Evolutionary conservation across 2,113 vertebrate species (phyloP).

Genomic region (Odobenus rosmarus): DNA sequence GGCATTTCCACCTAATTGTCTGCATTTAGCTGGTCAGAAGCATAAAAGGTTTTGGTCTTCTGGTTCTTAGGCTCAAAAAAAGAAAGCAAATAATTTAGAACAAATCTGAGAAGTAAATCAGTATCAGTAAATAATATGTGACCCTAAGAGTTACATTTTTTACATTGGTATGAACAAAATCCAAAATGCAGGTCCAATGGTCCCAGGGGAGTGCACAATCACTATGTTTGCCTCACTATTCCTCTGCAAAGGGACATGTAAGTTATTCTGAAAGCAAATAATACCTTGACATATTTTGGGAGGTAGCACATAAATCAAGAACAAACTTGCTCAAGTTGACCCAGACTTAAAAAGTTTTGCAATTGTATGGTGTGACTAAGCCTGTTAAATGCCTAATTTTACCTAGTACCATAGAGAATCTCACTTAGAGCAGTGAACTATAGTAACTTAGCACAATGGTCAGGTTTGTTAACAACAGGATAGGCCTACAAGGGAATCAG

Average conservation of each 20-base stretch:
- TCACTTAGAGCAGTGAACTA: not conserved
- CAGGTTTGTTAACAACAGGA: not conserved
- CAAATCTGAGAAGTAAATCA: not conserved
- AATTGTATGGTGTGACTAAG: slow-evolving; percentile 64
- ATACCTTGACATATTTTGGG: slow-evolving; percentile 62
- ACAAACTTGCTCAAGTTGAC: slow-evolving; percentile 74
- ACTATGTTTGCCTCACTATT: slow-evolving; percentile 1
- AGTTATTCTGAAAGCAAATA: slow-evolving; percentile 74
- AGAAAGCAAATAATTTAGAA: slow-evolving; percentile 8
- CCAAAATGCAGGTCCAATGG: slow-evolving; percentile 25
- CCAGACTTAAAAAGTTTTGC: slow-evolving; percentile 65
- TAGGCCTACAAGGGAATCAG: not conserved
- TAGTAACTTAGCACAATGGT: slow-evolving; percentile 42
- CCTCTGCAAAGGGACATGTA: not conserved
- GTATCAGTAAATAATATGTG: slow-evolving; percentile 32
- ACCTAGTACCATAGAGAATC: slow-evolving; percentile 44
- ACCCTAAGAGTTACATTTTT: slow-evolving; percentile 35
- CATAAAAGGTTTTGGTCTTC: not conserved
- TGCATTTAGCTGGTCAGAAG: not conserved
- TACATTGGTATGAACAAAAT: slow-evolving; percentile 26
- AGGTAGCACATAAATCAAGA: slow-evolving; percentile 77
- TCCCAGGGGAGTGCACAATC: slow-evolving; percentile 24
- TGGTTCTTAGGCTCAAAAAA: not conserved
- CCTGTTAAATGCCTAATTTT: slow-evolving; percentile 40
- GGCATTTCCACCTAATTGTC: not conserved